A percentile compares a stretch with the other conserved stretches of the same genome.
phyloP scores from a whole-genome alignment of 2,888 invertebrate genomes.

The Fabriciana adippe region DNA sequence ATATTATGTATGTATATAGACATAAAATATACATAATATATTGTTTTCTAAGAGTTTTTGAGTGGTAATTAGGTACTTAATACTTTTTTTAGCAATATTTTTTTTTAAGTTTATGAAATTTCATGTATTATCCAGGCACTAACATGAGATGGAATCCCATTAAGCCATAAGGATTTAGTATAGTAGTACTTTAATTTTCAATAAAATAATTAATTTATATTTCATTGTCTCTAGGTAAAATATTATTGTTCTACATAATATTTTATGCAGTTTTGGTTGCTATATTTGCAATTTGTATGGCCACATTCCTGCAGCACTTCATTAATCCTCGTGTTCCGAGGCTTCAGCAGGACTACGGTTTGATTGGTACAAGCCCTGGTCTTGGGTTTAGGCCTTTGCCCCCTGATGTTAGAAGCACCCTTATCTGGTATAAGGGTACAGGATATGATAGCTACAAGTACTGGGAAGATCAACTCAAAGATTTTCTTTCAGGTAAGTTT shows the following conservation, averaged over 20 bases:
- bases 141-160: too few species aligned
- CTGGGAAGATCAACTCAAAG: conserved; percentile 90
- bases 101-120: too few species aligned
- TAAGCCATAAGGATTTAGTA: too few species aligned
- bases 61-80: too few species aligned
- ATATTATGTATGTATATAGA: too few species aligned
- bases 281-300: conserved; percentile 95
- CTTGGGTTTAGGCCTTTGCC: conserved; percentile 97
- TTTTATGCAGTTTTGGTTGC: conserved; percentile 95
- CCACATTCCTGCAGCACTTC: conserved; percentile 94
- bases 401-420: conserved; percentile 94
- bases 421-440: conserved; percentile 96
- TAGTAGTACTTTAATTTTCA: not conserved
- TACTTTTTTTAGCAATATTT: too few species aligned
- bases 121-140: too few species aligned
- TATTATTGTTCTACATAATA: conserved; percentile 94
- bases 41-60: too few species aligned
- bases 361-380: conserved; percentile 97
- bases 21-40: too few species aligned
- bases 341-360: conserved; percentile 90
- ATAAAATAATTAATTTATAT: not conserved
- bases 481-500: conserved; percentile 86
- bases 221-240: conserved; percentile 87
- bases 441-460: conserved; percentile 88
- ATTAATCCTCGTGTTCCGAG: conserved; percentile 93